A percentile compares a stretch with the other conserved stretches of the same genome.
phyloP scores from a whole-genome alignment of 1,140 invertebrate species.

The Tigriopus japonicus region DNA sequence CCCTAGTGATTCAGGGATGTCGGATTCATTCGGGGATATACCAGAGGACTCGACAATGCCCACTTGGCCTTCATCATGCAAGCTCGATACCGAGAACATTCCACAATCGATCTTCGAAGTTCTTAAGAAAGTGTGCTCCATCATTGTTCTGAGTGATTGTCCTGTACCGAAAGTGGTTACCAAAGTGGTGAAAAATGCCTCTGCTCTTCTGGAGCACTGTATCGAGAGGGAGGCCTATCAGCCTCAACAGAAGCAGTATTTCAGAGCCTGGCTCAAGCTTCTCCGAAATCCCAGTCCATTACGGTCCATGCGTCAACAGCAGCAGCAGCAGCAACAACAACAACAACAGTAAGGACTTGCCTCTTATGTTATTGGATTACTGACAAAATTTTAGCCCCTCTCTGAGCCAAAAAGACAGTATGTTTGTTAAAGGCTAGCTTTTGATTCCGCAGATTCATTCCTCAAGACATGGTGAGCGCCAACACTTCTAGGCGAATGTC shows the following conservation, averaged over 20 bases:
- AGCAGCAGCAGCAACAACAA: too few relatives aligned
- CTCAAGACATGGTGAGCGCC: too few relatives aligned
- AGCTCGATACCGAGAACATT: background rate
- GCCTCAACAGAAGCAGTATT: constrained; percentile 2
- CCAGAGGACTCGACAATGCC: background rate
- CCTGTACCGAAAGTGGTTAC: background rate
- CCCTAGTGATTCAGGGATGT: background rate
- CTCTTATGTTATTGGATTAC: too few relatives aligned
- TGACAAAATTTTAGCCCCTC: too few relatives aligned
- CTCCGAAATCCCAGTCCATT: too few relatives aligned
- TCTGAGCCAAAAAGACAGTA: too few relatives aligned
- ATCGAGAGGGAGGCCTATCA: background rate
- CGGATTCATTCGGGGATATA: background rate
- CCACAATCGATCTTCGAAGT: background rate
- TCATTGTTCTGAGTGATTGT: background rate
- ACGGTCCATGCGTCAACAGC: too few relatives aligned
- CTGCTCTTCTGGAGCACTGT: background rate
- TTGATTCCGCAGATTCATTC: too few relatives aligned
- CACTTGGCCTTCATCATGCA: too few relatives aligned
- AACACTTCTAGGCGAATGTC: too few relatives aligned
- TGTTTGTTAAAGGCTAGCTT: too few relatives aligned
- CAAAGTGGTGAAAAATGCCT: background rate
- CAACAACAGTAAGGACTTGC: too few relatives aligned
- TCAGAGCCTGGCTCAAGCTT: background rate
- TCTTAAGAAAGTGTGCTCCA: background rate